Evolutionary conservation across 2,797 vertebrate genomes (phyloP).

Genomic region (Linurgus olivaceus): DNA sequence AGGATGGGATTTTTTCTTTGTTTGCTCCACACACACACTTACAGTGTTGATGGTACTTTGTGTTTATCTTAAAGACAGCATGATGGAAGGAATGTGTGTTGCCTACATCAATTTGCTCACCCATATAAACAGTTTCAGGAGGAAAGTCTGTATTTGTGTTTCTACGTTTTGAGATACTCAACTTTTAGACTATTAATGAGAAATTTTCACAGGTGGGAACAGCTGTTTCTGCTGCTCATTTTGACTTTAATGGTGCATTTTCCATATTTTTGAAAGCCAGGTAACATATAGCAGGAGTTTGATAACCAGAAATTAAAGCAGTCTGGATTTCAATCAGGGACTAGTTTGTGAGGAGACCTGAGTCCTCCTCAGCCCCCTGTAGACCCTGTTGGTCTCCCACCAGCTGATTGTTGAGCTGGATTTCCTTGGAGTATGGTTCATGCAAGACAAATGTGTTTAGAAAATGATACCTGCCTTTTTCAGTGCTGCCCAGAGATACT

Average conservation of each 20-base stretch:
- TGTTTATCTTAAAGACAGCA: constrained; percentile 66
- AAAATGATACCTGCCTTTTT: neutral
- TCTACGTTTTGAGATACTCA: neutral
- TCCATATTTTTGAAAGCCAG: constrained; percentile 27
- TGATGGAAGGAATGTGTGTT: constrained; percentile 67
- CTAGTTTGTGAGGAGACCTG: neutral
- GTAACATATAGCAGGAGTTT: neutral
- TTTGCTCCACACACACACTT: constrained; percentile 40
- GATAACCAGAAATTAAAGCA: neutral
- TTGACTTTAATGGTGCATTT: constrained; percentile 1
- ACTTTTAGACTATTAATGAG: constrained; percentile 58
- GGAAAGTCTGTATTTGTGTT: constrained; percentile 57
- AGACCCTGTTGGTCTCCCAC: neutral
- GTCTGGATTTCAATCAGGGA: neutral
- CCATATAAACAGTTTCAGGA: constrained; percentile 62
- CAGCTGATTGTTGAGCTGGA: neutral
- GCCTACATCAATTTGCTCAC: constrained; percentile 37
- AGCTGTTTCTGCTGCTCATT: constrained; percentile 57
- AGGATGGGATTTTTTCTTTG: constrained; percentile 56
- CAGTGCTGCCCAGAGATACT: neutral
- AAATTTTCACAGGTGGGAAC: constrained; percentile 58
- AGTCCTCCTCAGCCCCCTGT: neutral
- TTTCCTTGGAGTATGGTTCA: neutral
- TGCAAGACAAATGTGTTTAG: neutral
- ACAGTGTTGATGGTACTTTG: constrained; percentile 56